Conservation (phyloP, 2,113 vertebrate species). For the Mustela nigripes region DNA sequence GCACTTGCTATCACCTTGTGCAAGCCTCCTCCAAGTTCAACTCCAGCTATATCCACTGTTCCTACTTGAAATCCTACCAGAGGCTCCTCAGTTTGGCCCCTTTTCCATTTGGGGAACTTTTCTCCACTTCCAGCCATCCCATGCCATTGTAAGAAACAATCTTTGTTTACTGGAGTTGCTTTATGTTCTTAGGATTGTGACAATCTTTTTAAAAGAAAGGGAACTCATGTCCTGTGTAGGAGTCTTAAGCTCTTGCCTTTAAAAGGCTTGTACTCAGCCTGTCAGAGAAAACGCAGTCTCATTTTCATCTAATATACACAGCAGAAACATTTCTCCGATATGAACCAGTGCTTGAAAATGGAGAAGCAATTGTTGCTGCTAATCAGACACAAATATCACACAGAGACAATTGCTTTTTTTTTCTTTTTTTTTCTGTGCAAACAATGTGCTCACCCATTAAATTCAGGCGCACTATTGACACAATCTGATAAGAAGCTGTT, state of each 20-base stretch:
- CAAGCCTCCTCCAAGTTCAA: too few relatives aligned
- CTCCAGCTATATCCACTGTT: neutral
- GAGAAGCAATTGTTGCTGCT: slow-evolving; percentile 53
- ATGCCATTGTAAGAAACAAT: neutral
- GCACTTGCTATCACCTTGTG: too few relatives aligned
- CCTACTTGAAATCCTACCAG: neutral
- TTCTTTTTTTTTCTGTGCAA: neutral
- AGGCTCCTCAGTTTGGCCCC: neutral
- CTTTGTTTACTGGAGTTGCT: neutral
- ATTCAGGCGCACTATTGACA: neutral
- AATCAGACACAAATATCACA: slow-evolving; percentile 67
- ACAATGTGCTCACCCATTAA: slow-evolving; percentile 37
- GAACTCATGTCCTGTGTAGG: slow-evolving; percentile 37
- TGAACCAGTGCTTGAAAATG: slow-evolving; percentile 40
- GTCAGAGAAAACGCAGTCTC: slow-evolving; percentile 44
- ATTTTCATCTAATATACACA: slow-evolving; percentile 41
- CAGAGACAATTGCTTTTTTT: neutral
- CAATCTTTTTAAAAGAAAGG: slow-evolving; percentile 38
- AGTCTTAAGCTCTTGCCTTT: slow-evolving; percentile 68
- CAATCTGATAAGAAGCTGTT: neutral
- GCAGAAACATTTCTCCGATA: slow-evolving; percentile 41
- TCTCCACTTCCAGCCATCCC: neutral
- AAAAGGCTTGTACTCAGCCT: slow-evolving; percentile 40
- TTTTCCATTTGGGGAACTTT: neutral
- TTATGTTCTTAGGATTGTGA: neutral